Percentiles rank a stretch among this genome's conserved stretches.
These are phyloP conservation scores for Proteles cristata DNA, from an alignment of 2,113 vertebrate genomes.

Conservation along the genomic window DNA sequence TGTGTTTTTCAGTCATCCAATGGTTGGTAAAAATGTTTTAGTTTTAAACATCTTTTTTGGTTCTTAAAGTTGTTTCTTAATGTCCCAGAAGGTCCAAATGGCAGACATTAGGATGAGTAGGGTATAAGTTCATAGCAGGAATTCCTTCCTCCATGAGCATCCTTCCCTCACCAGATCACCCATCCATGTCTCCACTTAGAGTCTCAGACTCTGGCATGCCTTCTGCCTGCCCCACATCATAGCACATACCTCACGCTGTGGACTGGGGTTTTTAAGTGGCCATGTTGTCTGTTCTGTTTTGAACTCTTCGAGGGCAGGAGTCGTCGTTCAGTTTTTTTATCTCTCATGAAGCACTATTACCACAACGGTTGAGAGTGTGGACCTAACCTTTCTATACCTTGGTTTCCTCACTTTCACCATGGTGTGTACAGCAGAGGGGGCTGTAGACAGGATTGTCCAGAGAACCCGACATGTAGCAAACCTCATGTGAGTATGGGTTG, in stretches of 20 bases:
- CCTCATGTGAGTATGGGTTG: too few species aligned
- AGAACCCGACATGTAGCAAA: neutral
- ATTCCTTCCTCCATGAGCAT: neutral
- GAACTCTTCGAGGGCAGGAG: neutral
- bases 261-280: neutral
- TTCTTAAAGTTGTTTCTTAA: neutral
- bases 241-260: neutral
- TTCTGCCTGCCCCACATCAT: neutral
- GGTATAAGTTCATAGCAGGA: neutral
- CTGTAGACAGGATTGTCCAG: neutral
- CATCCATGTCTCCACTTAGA: fast-evolving
- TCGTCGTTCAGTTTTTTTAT: neutral
- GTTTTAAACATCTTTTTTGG: neutral
- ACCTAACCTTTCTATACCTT: neutral
- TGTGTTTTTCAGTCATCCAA: neutral
- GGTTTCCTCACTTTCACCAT: neutral
- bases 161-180: neutral
- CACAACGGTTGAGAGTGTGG: fast-evolving
- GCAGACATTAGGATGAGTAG: neutral
- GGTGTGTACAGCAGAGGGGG: neutral
- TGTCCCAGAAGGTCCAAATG: neutral
- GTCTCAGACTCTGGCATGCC: too few species aligned
- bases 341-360: neutral
- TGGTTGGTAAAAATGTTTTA: neutral
- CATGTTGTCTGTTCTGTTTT: neutral